phyloP scores from a whole-genome alignment of 2,797 vertebrate genomes.

The Amblyraja radiata region DNA sequence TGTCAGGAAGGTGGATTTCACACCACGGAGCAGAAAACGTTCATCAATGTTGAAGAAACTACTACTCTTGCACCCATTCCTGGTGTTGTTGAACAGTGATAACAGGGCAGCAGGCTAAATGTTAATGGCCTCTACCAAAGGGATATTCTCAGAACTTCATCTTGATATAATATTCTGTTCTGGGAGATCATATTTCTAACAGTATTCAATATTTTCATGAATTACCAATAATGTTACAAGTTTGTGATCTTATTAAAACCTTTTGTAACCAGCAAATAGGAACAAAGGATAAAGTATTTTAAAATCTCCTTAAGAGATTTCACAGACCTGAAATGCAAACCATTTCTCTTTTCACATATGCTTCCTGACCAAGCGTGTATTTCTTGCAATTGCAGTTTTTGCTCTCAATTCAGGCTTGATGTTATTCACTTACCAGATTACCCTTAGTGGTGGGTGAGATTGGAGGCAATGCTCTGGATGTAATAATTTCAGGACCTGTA shows the following conservation, averaged over 20 bases:
- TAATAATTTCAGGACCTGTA: slow-evolving; percentile 33
- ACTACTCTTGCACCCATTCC: too few relatives aligned
- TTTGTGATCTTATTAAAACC: background rate
- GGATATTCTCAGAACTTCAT: background rate
- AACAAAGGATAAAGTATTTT: background rate
- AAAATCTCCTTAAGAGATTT: background rate
- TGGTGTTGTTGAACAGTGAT: too few relatives aligned
- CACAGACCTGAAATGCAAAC: background rate
- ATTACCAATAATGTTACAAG: background rate
- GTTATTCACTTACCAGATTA: slow-evolving; percentile 7
- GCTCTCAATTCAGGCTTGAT: background rate
- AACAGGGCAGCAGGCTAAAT: background rate
- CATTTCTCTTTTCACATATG: background rate
- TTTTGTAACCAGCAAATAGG: background rate
- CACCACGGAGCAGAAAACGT: too few relatives aligned
- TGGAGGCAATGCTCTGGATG: background rate
- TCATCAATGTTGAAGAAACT: too few relatives aligned
- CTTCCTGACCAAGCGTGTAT: background rate
- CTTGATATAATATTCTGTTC: background rate
- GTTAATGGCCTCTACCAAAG: background rate
- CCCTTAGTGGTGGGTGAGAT: background rate
- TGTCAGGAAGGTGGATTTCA: too few relatives aligned
- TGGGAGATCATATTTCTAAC: background rate
- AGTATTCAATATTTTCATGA: background rate
- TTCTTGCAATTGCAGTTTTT: background rate